Conservation (phyloP, 2,888 invertebrate species). For the Boloria euphrosyne region DNA sequence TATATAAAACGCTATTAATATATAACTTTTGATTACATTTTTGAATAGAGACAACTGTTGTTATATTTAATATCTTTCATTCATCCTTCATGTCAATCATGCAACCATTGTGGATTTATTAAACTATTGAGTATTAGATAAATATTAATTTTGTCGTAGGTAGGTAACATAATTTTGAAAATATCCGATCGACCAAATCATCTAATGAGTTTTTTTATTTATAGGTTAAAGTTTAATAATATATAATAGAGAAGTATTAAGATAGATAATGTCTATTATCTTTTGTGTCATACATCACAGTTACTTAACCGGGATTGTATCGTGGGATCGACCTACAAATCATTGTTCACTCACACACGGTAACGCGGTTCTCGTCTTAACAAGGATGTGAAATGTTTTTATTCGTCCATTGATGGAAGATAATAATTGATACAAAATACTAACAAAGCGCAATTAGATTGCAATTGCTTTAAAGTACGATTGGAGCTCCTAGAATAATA, state of each 20-base stretch:
- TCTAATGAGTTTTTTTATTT: background rate
- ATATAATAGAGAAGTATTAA: conserved; percentile 13
- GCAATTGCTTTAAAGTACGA: background rate
- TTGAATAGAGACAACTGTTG: too few species aligned
- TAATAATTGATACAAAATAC: conserved; percentile 13
- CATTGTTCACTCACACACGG: conserved; percentile 21
- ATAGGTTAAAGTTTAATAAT: background rate
- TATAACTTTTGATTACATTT: too few species aligned
- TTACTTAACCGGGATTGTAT: conserved; percentile 32
- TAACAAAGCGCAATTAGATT: background rate
- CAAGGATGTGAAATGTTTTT: conserved; percentile 32
- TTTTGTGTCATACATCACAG: conserved; percentile 20
- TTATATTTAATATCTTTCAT: too few species aligned
- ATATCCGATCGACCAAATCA: background rate
- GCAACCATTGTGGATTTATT: too few species aligned
- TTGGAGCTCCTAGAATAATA: background rate
- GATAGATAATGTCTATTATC: conserved; percentile 15
- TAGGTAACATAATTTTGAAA: background rate
- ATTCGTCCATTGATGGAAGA: conserved; percentile 8
- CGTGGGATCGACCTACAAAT: conserved; percentile 39
- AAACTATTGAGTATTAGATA: too few species aligned
- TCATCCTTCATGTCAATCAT: too few species aligned
- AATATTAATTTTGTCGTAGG: too few species aligned
- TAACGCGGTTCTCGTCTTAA: conserved; percentile 24
- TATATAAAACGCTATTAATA: too few species aligned